Base-by-base conservation (phyloP, 2,888 invertebrate genomes). In the Sphaerophoria rueppellii region DNA sequence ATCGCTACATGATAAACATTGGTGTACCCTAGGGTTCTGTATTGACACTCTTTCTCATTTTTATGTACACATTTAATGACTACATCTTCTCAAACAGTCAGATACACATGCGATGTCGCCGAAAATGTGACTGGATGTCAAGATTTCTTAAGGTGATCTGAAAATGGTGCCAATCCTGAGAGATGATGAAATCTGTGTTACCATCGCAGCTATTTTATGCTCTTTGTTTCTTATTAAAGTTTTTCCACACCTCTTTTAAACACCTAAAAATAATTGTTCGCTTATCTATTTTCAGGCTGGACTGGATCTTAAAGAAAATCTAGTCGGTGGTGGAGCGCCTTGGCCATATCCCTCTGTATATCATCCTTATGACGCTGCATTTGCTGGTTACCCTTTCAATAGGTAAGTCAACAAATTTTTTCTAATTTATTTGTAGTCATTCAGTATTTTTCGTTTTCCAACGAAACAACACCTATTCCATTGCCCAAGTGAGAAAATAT, bases 271-370 rank as follows among this genome's bases (percentile, higher is more conserved):
- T 32, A 4, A 58, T 6, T 43, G 14, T 32, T 1, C 37, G 24
- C 24, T n/a, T 40, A 40, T 71, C n/a, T 34, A 16, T 14, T 82
- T 82, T 77, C 94, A 97, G 97, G 96, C 96, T 89, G 96, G 97
- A 69, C 94, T 97, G 88, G 97, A 97, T 91, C 93, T 97, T 89
- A 97, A 97, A 92, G 97, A 97, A 92, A 97, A 97, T 91, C 93
- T 97, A 87, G 96, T 96, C 67, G 96, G 96, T 67, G 93, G 93
- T 69, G 96, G 95, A 75, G 95, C 96, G 79, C 95, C 95, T 79
- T 97, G 97, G 97, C 97, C 97, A 88, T 97, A 97, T 92, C 96
- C 97, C 75, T 95, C 97, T 55, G 96, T 97, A 87, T 98, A 98
- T 92, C 98, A 98, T 92, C 97, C 98, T 69, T 98, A 98, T 92